Base-by-base conservation (phyloP, 1,140 invertebrate genomes). In the Drosophila trapezifrons region DNA sequence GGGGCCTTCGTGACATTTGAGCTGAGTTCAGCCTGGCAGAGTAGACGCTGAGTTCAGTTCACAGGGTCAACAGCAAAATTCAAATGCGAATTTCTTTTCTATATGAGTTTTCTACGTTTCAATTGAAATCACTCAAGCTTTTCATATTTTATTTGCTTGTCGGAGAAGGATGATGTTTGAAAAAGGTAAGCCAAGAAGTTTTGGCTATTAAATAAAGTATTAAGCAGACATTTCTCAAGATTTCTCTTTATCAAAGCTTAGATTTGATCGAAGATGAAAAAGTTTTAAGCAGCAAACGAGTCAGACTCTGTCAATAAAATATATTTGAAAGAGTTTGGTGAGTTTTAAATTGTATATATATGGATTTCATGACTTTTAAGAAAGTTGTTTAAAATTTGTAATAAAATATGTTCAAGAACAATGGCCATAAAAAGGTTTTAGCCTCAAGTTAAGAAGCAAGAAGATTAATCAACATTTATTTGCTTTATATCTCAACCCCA, bases 121-220 rank as follows among this genome's bases (percentile, higher is more conserved):
- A 37, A 70, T 70, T 46, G 40, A 46, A 70, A 69, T 69, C 45
- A 66, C 45, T 51, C 60, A 65, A 65, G 37, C 45, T 40, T 47
- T 29, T 54, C 27, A 18, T 32, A 43, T 32, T 12, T 37, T 54
- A 12, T 37, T 20, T 20, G 32, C 51, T 6, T 37, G 51, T 13
- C 13, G 32, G 32, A 35, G 27, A 29, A 29, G 32, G 12, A 3
- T n/a, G 51, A 45, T n/a, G 20, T 27, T 45, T 40, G 15, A 17
- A 35, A 35, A 40, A 40, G 49, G 40, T 37, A 55, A 57, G 20
- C 22, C 45, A 27, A 51, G 25, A 51, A 49, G 32, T 58, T 52
- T 60, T 64, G 18, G n/a, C 35, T 32, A 49, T 38, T 25, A 40
- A 66, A 47, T 42, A 42, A 63, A 63, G 43, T 38, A 43, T 47